Evolutionary conservation across 2,888 invertebrate genomes (phyloP), one percentile per base, ranked within the genome.

Genomic region (Caenorhabditis japonica): DNA sequence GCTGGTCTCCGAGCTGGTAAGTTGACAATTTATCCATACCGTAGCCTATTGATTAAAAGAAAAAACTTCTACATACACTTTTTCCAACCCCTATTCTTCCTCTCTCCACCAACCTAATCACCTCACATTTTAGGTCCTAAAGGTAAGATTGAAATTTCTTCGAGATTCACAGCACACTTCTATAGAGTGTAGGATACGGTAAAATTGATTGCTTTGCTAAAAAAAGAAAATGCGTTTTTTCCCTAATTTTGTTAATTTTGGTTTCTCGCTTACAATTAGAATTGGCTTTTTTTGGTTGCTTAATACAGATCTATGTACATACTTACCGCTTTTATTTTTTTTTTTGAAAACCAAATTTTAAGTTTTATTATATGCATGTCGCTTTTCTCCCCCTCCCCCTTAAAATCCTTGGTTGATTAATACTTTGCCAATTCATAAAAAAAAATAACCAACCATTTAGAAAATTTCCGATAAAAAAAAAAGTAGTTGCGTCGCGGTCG

Each of bases 1-100:
- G 33, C 92, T 97, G 88, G 97, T 99, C 87, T 97, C 97, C 75
- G 99, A 99, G 90, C 92, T 99, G 93, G 99, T 99, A 92, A 93
- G 95, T 92, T 8, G 8, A 33, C 34, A 33, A 33, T 33, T 33
- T 33, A 33, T 34, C 34, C 7, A 12, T 33, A 33, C 12, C n/a
- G n/a, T n/a, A n/a, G n/a, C n/a, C n/a, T n/a, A n/a, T n/a, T n/a
- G n/a, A 33, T 33, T 12, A 33, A 33, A 7, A 33, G 12, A 33
- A 33, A 33, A 33, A 51, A 51, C 49, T 51, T 51, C 43, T 43
- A 44, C 56, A 38, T 58, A 12, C 23, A n/a, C 33, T 25, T 38
- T 47, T 12, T 30, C 12, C 47, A 39, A 33, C 39, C 44, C 30
- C 34, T n/a, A 30, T 33, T 56, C 25, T 21, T n/a, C 4, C 39